Percentiles rank a stretch among this genome's conserved stretches.
Conservation (phyloP, 2,888 invertebrate genomes). For the Trisateles emortualis region DNA sequence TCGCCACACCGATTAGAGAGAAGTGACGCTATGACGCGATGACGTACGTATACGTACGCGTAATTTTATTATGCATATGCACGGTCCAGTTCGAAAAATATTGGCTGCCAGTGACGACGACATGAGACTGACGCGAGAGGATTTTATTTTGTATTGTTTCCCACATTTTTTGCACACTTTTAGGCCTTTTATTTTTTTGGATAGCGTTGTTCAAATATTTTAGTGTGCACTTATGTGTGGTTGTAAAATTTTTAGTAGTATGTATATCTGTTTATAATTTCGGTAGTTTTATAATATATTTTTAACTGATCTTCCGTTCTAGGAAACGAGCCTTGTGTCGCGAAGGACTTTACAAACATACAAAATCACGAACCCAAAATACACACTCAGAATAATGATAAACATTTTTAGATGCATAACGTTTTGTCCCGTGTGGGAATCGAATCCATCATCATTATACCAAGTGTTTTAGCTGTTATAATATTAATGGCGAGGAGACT, state of each 20-base stretch:
- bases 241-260: background rate
- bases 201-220: conserved; percentile 1
- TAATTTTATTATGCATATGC: conserved; percentile 14
- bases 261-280: background rate
- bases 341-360: no score
- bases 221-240: background rate
- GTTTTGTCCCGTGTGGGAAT: no score
- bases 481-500: no score
- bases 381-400: no score
- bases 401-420: no score
- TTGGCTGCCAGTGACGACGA: conserved; percentile 21
- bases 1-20: background rate
- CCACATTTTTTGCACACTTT: conserved; percentile 10
- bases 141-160: conserved; percentile 20
- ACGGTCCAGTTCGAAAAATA: conserved; percentile 18
- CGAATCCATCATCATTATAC: no score
- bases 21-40: conserved; percentile 3
- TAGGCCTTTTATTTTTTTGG: conserved; percentile 5
- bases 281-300: background rate
- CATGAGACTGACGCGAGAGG: conserved; percentile 14
- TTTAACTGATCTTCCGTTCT: no score
- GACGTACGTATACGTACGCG: background rate
- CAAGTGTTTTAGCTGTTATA: no score
- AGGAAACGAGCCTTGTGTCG: no score
- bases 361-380: no score